These are phyloP conservation scores for Noctilio leporinus DNA, from an alignment of 2,113 vertebrate genomes.

Conservation along the genomic window DNA sequence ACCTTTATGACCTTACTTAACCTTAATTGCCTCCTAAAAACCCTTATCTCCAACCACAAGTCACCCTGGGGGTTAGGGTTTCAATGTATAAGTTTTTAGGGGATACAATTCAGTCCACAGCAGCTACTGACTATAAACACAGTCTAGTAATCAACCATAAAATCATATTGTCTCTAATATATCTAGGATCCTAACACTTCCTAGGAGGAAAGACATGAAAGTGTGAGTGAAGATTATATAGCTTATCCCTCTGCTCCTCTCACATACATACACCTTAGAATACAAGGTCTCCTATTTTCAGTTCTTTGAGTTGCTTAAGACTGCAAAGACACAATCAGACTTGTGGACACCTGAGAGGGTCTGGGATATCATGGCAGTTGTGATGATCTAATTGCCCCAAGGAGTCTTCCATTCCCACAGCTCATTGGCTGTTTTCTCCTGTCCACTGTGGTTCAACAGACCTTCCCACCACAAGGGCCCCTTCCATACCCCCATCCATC, in stretches of 20 bases:
- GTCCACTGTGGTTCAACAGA: background rate
- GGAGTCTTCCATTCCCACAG: background rate
- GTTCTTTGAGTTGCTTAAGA: background rate
- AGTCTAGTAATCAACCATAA: background rate
- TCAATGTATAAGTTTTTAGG: background rate
- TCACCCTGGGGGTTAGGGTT: background rate
- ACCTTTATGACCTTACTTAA: background rate
- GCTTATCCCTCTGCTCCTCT: background rate
- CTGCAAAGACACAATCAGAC: background rate
- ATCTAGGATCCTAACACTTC: background rate
- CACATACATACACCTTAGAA: background rate
- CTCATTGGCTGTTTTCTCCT: background rate
- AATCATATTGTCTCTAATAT: background rate
- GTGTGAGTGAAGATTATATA: background rate
- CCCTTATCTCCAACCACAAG: background rate
- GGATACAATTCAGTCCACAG: background rate
- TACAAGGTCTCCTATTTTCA: background rate
- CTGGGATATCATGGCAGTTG: background rate
- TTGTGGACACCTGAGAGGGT: no score
- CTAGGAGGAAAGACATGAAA: background rate
- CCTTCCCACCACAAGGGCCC: background rate
- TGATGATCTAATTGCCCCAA: background rate
- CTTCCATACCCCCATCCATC: background rate
- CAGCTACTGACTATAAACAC: background rate
- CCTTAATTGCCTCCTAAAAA: background rate